Percentiles rank a stretch among this genome's conserved stretches.
Evolutionary conservation across 1,140 invertebrate genomes (phyloP).

Genomic region (Pogonomyrmex barbatus): DNA sequence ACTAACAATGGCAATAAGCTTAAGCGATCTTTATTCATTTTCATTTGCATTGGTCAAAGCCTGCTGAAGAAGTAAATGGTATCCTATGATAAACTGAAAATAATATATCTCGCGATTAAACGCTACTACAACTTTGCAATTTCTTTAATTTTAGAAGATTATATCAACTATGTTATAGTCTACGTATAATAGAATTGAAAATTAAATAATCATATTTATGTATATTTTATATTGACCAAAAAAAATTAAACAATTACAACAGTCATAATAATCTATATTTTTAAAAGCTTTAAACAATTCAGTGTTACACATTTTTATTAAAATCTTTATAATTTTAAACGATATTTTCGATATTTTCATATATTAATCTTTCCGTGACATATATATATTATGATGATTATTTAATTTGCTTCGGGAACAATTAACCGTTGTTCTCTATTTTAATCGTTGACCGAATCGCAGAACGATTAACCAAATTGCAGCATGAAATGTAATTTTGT

Average conservation of each 20-base stretch:
- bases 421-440: slow-evolving; percentile 8
- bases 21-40: slow-evolving; percentile 48
- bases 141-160: neutral
- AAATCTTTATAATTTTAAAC: slow-evolving; percentile 11
- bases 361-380: neutral
- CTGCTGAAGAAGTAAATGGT: neutral
- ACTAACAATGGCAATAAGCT: slow-evolving; percentile 53
- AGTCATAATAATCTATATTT: neutral
- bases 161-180: neutral
- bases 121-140: neutral
- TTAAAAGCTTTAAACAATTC: slow-evolving; percentile 2
- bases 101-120: neutral
- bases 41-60: neutral
- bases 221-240: neutral
- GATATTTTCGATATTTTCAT: neutral
- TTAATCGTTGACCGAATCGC: slow-evolving; percentile 23
- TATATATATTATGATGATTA: neutral
- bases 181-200: neutral
- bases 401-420: slow-evolving; percentile 26
- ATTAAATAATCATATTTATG: neutral
- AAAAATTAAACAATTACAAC: neutral
- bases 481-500: slow-evolving; percentile 38
- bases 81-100: slow-evolving; percentile 5
- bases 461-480: slow-evolving; percentile 20
- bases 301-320: neutral